Percentiles rank a stretch among this genome's conserved stretches.
phyloP scores from a whole-genome alignment of 2,113 vertebrate genomes.

The Perca schrenkii region DNA sequence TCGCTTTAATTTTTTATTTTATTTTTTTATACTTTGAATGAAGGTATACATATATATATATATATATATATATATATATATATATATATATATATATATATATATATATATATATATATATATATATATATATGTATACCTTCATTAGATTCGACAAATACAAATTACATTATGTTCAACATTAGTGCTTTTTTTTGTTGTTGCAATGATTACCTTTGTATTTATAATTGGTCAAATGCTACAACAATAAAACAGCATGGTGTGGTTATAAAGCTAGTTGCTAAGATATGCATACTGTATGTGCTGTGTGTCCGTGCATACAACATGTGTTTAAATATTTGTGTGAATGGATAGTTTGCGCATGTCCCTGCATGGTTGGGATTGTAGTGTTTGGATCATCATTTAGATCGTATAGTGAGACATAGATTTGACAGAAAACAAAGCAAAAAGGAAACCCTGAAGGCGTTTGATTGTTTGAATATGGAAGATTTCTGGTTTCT shows the following conservation, averaged over 20 bases:
- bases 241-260: slow-evolving; percentile 23
- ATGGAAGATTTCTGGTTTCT: background rate
- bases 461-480: background rate
- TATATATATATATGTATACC: too few species aligned
- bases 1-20: background rate
- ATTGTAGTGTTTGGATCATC: background rate
- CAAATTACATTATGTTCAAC: background rate
- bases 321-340: background rate
- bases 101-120: too few species aligned
- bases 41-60: too few species aligned
- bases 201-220: background rate
- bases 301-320: slow-evolving; percentile 18
- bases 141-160: background rate
- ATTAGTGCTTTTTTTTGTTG: background rate
- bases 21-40: too few species aligned
- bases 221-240: background rate
- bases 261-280: slow-evolving; percentile 9
- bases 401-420: background rate
- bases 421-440: background rate
- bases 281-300: slow-evolving; percentile 16
- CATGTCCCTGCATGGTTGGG: background rate
- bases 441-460: background rate
- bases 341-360: background rate
- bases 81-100: too few species aligned
- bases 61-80: too few species aligned